Conservation (phyloP, 2,797 vertebrate species). For the Amphiprion clarkii region DNA sequence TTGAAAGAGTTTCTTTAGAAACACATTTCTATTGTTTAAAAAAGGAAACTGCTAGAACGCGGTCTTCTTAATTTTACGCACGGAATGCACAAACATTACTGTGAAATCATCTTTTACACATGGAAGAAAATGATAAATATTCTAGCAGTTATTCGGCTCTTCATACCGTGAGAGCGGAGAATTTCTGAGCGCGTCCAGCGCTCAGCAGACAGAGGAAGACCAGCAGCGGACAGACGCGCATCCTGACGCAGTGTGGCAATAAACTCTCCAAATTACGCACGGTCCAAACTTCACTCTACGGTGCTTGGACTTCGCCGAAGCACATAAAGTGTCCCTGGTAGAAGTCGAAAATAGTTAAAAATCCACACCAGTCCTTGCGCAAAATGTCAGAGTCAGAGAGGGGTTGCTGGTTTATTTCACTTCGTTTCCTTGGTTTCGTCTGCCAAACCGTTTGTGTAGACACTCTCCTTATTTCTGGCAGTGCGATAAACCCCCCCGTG, state of each 20-base stretch:
- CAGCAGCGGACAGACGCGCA: slow-evolving; percentile 83
- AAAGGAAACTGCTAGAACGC: neutral
- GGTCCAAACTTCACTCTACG: slow-evolving; percentile 55
- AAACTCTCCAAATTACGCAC: slow-evolving; percentile 79
- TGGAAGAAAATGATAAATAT: neutral
- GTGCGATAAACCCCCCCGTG: slow-evolving; percentile 70
- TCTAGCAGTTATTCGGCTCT: slow-evolving; percentile 14
- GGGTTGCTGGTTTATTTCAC: slow-evolving; percentile 61
- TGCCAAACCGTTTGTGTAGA: slow-evolving; percentile 73
- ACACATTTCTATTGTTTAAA: neutral
- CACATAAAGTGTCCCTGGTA: slow-evolving; percentile 1
- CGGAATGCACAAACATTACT: neutral
- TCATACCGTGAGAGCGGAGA: slow-evolving; percentile 90
- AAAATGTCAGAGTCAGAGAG: slow-evolving; percentile 21
- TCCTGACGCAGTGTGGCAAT: slow-evolving; percentile 77
- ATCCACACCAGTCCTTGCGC: slow-evolving; percentile 54
- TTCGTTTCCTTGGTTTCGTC: slow-evolving; percentile 67
- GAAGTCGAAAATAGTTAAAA: slow-evolving; percentile 39
- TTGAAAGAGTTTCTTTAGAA: neutral
- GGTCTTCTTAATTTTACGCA: slow-evolving; percentile 7
- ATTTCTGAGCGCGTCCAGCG: slow-evolving; percentile 86
- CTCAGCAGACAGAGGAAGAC: slow-evolving; percentile 82
- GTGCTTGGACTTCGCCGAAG: slow-evolving; percentile 32
- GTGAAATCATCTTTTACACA: neutral
- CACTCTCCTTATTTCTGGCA: slow-evolving; percentile 79